Percentiles rank a stretch among this genome's conserved stretches.
phyloP scores from a whole-genome alignment of 2,113 vertebrate species.

The Charina bottae region DNA sequence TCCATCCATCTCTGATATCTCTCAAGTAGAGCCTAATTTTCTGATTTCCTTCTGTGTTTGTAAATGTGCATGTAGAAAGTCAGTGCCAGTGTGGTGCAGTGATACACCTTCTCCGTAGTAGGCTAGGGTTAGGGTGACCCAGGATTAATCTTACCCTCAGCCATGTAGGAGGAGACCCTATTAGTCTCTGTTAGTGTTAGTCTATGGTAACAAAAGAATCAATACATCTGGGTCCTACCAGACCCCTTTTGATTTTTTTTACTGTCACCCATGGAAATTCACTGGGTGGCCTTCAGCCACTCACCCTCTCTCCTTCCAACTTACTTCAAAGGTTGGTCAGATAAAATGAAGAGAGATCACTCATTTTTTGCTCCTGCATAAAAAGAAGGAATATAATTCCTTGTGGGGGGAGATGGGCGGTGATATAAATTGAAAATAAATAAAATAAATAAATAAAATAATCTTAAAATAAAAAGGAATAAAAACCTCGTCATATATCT shows the following conservation, averaged over 20 bases:
- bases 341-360: neutral
- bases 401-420: too few relatives aligned
- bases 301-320: neutral
- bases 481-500: neutral
- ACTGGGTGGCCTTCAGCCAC: neutral
- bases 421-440: too few relatives aligned
- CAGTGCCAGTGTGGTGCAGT: neutral
- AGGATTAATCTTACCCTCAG: neutral
- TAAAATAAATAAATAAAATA: too few relatives aligned
- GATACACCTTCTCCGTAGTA: neutral
- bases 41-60: neutral
- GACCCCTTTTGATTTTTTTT: neutral
- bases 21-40: neutral
- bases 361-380: neutral
- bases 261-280: neutral
- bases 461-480: neutral
- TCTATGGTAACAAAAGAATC: neutral
- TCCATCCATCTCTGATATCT: neutral
- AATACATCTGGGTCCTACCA: neutral
- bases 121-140: neutral
- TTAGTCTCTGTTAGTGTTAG: neutral
- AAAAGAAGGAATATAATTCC: neutral
- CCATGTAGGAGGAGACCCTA: neutral
- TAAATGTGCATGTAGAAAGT: neutral
- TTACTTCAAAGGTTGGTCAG: neutral